Evolutionary conservation across 2,888 invertebrate genomes (phyloP).

Genomic region (Ectobius pallidus): DNA sequence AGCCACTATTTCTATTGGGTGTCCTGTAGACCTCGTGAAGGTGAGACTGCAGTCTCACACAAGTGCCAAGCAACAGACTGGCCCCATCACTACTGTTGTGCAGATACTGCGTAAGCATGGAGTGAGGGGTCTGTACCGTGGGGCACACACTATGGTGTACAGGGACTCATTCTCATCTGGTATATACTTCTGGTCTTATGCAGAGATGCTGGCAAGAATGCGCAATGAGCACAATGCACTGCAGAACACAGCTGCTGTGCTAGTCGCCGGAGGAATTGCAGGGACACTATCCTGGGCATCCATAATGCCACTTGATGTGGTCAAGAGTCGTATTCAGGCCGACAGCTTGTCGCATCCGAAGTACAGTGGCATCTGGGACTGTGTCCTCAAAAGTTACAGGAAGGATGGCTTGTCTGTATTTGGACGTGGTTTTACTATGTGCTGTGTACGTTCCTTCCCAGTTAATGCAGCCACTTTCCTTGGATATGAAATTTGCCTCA

Average conservation of each 20-base stretch:
- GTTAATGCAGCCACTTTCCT: constrained; percentile 69
- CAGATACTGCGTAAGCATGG: too few relatives aligned
- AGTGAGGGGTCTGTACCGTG: too few relatives aligned
- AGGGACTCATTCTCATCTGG: too few relatives aligned
- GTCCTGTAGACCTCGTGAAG: constrained; percentile 73
- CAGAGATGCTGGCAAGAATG: too few relatives aligned
- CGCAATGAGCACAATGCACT: too few relatives aligned
- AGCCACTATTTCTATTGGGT: constrained; percentile 62
- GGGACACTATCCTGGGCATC: constrained; percentile 69
- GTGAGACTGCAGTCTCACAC: constrained; percentile 65
- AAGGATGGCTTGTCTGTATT: constrained; percentile 64
- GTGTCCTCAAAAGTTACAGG: constrained; percentile 61
- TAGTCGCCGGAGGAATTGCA: too few relatives aligned
- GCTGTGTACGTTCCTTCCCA: constrained; percentile 69
- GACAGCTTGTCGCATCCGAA: constrained; percentile 60
- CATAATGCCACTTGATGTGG: constrained; percentile 74
- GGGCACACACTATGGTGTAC: too few relatives aligned
- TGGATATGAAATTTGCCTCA: constrained; percentile 55
- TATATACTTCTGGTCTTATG: too few relatives aligned
- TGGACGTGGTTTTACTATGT: constrained; percentile 66
- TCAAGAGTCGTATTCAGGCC: constrained; percentile 76
- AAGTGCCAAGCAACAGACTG: constrained; percentile 43
- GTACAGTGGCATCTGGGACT: constrained; percentile 66
- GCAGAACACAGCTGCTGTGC: too few relatives aligned
- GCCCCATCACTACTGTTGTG: too few relatives aligned